phyloP scores from a whole-genome alignment of 1,140 invertebrate species.

The Grapholita molesta region DNA sequence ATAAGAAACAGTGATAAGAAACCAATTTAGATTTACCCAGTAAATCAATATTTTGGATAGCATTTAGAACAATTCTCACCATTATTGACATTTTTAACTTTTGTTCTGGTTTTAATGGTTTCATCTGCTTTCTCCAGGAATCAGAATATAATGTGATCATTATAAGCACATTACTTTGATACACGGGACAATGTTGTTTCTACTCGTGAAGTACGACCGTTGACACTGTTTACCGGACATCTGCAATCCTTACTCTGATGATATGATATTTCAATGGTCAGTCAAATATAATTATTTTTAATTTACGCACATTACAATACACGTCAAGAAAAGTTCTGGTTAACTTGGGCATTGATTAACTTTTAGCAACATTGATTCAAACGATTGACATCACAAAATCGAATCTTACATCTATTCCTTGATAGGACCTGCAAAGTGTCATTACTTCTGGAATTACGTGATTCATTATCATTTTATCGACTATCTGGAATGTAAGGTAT shows the following conservation, averaged over 20 bases:
- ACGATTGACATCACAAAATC: constrained; percentile 28
- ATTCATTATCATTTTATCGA: neutral
- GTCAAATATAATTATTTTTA: too few relatives aligned
- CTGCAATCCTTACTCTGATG: too few relatives aligned
- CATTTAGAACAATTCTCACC: constrained; percentile 1
- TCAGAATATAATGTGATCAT: constrained; percentile 49
- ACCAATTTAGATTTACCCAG: too few relatives aligned
- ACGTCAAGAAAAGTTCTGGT: too few relatives aligned
- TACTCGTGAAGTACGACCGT: too few relatives aligned
- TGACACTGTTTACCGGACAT: too few relatives aligned
- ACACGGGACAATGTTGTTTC: too few relatives aligned
- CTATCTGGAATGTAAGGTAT: constrained; percentile 2
- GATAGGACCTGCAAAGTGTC: neutral
- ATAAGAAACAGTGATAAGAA: too few relatives aligned
- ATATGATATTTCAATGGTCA: too few relatives aligned
- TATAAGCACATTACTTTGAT: constrained; percentile 54
- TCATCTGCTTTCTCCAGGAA: constrained; percentile 49
- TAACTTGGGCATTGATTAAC: constrained; percentile 33
- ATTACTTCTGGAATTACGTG: neutral
- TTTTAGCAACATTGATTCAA: constrained; percentile 30
- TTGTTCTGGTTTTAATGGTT: constrained; percentile 46
- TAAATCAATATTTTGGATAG: too few relatives aligned
- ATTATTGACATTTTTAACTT: neutral
- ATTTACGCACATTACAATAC: too few relatives aligned
- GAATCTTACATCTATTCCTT: neutral